phyloP scores from a whole-genome alignment of 2,113 vertebrate species.

The Haliaeetus leucogaster region DNA sequence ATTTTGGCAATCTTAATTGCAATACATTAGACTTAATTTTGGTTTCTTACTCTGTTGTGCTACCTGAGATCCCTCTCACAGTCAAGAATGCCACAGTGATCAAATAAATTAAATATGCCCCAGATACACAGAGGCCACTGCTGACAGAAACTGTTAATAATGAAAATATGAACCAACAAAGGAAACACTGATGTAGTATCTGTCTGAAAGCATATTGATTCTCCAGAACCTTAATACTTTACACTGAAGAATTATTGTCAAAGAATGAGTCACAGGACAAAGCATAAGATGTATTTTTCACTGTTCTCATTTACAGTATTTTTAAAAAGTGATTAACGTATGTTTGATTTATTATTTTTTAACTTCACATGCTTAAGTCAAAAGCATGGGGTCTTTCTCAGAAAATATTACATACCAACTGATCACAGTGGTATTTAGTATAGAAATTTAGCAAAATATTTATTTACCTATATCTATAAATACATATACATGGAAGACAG shows the following conservation, averaged over 20 bases:
- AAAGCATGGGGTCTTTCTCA: neutral
- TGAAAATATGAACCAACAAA: constrained; percentile 61
- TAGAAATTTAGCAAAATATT: neutral
- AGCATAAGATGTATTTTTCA: constrained; percentile 39
- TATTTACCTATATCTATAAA: neutral
- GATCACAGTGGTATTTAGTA: neutral
- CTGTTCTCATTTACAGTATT: constrained; percentile 5
- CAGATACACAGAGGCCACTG: neutral
- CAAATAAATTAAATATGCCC: constrained; percentile 59
- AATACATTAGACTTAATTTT: neutral
- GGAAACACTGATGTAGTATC: constrained; percentile 58
- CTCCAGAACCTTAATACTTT: constrained; percentile 68
- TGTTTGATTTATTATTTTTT: constrained; percentile 10
- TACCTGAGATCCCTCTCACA: constrained; percentile 5
- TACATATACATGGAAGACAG: neutral
- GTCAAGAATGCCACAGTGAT: constrained; percentile 24
- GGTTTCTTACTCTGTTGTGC: neutral
- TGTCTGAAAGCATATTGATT: constrained; percentile 75
- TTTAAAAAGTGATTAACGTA: neutral
- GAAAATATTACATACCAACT: neutral
- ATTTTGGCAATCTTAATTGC: neutral
- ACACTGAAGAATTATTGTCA: constrained; percentile 69
- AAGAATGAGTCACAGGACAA: constrained; percentile 63
- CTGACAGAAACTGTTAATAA: constrained; percentile 68
- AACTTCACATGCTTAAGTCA: neutral